Base-by-base conservation (phyloP, 2,113 vertebrate species). In the Ictidomys tridecemlineatus region DNA sequence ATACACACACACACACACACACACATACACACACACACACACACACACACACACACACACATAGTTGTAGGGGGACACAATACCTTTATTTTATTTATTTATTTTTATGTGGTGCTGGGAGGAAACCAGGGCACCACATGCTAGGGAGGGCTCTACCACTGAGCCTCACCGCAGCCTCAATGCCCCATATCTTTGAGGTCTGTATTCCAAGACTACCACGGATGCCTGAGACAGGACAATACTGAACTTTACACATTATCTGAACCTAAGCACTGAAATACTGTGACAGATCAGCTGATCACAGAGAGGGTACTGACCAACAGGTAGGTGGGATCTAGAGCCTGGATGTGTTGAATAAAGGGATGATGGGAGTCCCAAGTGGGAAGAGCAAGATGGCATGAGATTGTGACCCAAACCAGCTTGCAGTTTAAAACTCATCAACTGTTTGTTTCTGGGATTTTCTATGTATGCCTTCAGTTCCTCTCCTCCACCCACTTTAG, bases 361-460 rank as follows among this genome's bases (percentile, higher is more conserved):
- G 30, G 70, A 45, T 45, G n/a, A 42, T 63, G 76, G 39, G 58
- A 32, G 7, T 32, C 26, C 10, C 16, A 11, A 61, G 58, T 34
- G 18, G 58, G 24, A 51, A 79, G 24, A 77, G 16, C 22, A 90
- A 24, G 58, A 89, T 89, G 72, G 61, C 32, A 28, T 22, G 18
- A 58, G 42, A 67, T 20, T 4, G 28, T 24, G 12, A 32, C 63
- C 69, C 2, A 24, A 74, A 91, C 39, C 10, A 56, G 9, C 17
- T 3, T 80, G 45, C 24, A 79, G 69, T 18, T 79, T 69, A 79
- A 79, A 69, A 91, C 76, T 37, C 34, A 79, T 53, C 16, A 67
- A 48, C 34, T 42, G 48, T 51, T 67, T 34, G 69, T 79, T 69
- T 91, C 76, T 90, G 45, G 45, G 53, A n/a, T 89, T 89, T 48